These are phyloP conservation scores for Sisyra terminalis DNA, from an alignment of 2,888 invertebrate genomes.

Conservation along the genomic window DNA sequence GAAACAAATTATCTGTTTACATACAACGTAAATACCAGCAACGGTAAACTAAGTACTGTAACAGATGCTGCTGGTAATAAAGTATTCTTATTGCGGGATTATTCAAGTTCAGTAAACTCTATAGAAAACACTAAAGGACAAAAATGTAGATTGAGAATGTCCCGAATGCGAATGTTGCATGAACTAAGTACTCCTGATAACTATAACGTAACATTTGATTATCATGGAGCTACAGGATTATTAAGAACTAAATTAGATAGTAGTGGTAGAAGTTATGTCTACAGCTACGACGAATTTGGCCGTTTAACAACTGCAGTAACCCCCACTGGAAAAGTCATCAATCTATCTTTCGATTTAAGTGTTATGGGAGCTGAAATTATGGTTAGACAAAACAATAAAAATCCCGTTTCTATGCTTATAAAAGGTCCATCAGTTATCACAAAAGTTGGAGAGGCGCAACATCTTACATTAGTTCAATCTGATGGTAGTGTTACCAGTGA, in stretches of 20 bases:
- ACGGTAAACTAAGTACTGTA: conserved; percentile 85
- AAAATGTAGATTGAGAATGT: conserved; percentile 80
- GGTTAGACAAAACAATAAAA: conserved; percentile 66
- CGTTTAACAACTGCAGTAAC: conserved; percentile 80
- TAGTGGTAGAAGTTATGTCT: conserved; percentile 79
- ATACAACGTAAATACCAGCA: conserved; percentile 92
- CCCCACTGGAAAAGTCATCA: conserved; percentile 88
- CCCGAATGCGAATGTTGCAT: conserved; percentile 81
- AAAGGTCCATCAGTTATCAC: conserved; percentile 76
- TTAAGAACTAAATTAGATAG: conserved; percentile 79
- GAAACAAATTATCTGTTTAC: conserved; percentile 87
- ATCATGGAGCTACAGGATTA: conserved; percentile 78
- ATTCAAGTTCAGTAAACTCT: conserved; percentile 78
- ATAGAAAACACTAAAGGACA: conserved; percentile 89
- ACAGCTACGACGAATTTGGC: conserved; percentile 91
- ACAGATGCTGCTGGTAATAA: conserved; percentile 87
- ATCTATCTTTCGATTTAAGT: conserved; percentile 76
- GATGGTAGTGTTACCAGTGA: conserved; percentile 71
- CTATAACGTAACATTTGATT: conserved; percentile 86
- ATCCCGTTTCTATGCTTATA: conserved; percentile 70
- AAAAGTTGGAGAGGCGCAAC: conserved; percentile 66
- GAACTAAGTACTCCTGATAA: conserved; percentile 85
- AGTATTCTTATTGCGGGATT: conserved; percentile 66
- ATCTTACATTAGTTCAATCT: conserved; percentile 59
- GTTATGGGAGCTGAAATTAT: conserved; percentile 79